Evolutionary conservation across 2,113 vertebrate species (phyloP).

Genomic region (Xiphophorus maculatus): DNA sequence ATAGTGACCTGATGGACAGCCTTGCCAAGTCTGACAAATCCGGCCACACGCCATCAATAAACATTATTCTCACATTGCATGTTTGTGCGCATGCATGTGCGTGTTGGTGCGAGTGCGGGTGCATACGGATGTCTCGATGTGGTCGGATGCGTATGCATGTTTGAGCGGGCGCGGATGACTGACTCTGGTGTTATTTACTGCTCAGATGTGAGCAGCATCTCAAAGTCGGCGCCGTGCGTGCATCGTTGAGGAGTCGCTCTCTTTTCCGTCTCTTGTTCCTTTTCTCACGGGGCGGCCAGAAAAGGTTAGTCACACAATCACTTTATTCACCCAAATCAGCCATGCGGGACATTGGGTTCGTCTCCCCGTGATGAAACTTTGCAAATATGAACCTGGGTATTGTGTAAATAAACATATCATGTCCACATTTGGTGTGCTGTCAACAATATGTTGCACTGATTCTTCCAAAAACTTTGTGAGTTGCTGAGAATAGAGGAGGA

Average conservation of each 20-base stretch:
- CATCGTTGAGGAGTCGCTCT: constrained; percentile 34
- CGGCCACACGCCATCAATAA: constrained; percentile 61
- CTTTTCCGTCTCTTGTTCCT: constrained; percentile 21
- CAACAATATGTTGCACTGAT: no score
- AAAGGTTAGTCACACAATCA: constrained; percentile 61
- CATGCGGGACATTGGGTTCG: constrained; percentile 16
- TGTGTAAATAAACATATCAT: neutral
- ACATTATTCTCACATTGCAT: constrained; percentile 58
- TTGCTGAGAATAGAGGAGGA: neutral
- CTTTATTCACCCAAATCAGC: constrained; percentile 33
- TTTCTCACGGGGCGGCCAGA: constrained; percentile 17
- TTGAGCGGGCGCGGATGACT: constrained; percentile 58
- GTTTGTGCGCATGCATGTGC: constrained; percentile 6
- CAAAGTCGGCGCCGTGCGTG: constrained; percentile 40
- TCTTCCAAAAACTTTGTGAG: neutral
- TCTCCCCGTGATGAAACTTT: constrained; percentile 6
- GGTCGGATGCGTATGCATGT: constrained; percentile 23
- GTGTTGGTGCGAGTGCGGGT: neutral
- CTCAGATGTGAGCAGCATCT: constrained; percentile 68
- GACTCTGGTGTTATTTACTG: constrained; percentile 73
- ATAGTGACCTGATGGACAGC: constrained; percentile 57
- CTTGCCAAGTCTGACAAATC: constrained; percentile 38
- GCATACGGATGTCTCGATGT: constrained; percentile 50
- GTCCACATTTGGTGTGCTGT: neutral
- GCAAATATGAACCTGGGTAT: constrained; percentile 14